Conservation (phyloP, 2,113 vertebrate genomes). For the Climacteris rufus region DNA sequence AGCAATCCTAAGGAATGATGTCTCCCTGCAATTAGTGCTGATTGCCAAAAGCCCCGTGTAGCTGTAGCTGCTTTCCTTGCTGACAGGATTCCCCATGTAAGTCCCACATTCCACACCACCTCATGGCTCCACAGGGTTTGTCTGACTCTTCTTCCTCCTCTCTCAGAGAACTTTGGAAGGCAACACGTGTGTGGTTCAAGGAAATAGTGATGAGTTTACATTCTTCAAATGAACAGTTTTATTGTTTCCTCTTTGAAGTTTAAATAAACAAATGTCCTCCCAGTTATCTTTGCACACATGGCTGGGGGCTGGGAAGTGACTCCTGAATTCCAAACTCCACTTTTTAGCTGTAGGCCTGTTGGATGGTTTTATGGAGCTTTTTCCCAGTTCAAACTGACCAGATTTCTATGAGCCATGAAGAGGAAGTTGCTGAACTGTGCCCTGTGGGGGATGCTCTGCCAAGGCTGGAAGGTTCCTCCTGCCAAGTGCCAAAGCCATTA, state of each 20-base stretch:
- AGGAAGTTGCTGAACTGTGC: not conserved
- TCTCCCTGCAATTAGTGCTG: not conserved
- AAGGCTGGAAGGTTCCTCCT: not conserved
- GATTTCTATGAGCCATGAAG: not conserved
- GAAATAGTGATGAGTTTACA: not conserved
- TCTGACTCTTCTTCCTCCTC: not conserved
- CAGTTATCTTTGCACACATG: not conserved
- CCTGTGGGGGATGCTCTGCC: not conserved
- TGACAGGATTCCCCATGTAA: not conserved
- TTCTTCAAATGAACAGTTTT: not conserved
- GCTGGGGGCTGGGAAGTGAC: not conserved
- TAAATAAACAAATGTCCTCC: not conserved
- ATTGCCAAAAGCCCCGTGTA: not conserved
- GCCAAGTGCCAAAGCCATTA: not conserved
- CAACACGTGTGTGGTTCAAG: not conserved
- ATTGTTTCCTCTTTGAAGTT: slow-evolving; percentile 1
- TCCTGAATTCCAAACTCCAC: not conserved
- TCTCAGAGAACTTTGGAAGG: not conserved
- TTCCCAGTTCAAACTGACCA: not conserved
- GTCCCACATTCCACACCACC: not conserved
- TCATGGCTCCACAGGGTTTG: not conserved
- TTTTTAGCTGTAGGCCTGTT: not conserved
- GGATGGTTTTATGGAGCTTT: not conserved
- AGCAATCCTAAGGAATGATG: not conserved
- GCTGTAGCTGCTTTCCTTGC: not conserved